Base-by-base conservation (phyloP, 2,113 vertebrate species). In the Rhinolophus ferrumequinum region DNA sequence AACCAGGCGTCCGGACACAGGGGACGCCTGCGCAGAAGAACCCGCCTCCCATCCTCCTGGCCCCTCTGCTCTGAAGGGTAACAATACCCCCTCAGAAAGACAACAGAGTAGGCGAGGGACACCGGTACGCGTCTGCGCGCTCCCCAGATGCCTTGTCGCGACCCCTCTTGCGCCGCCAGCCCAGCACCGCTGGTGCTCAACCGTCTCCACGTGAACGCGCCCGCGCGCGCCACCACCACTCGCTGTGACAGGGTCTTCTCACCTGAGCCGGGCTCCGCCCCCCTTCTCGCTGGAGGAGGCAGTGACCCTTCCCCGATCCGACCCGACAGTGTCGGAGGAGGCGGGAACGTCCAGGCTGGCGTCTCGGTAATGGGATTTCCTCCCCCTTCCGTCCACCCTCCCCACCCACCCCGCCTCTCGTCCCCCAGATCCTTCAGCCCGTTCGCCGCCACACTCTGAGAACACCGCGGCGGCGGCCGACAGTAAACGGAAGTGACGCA, bases 181-280 rank as follows among this genome's bases (percentile, higher is more conserved):
- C 86, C 19, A 2, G 50, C 44, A 21, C 38, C 62, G n/a, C 54
- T 0, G 26, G 26, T 8, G 47, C 60, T 13, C 87, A 66, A 90
- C 90, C n/a, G 87, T 73, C 90, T 88, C 47, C 77, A 56, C 50
- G 66, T 6, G 96, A 96, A 72, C 88, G 94, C 94, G 97, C 95
- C 52, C 56, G 52, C 69, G 62, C 77, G 69, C 77, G 64, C 90
- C 79, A 11, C 69, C 88, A 44, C 90, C 73, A 33, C 85, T 64
- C 81, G 72, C 64, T 41, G 72, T 58, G 95, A 90, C 90, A 38
- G 93, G 56, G 76, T 95, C 92, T 72, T 81, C 94, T 97, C 88
- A 97, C 97, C 97, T 97, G 97, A 94, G 94, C n/a, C 47, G 97
- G 95, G 95, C 97, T 97, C 97, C 97, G 97, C 97, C 97, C 97